These are phyloP conservation scores for Microplitis deprimator DNA, from an alignment of 2,888 invertebrate species.

Conservation along the genomic window DNA sequence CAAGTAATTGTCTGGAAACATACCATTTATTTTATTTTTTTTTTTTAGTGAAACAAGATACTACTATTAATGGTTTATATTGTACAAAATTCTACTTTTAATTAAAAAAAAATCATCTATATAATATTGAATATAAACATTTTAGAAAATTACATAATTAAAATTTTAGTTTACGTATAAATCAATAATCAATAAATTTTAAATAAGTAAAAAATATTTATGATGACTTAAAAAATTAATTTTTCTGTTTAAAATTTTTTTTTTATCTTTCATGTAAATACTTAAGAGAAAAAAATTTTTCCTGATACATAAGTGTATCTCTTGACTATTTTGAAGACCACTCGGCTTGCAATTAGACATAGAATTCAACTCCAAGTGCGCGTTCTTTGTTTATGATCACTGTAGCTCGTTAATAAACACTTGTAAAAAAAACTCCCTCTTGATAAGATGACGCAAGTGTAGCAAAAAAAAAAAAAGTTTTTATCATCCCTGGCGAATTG, in stretches of 20 bases:
- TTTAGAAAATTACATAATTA: too few relatives aligned
- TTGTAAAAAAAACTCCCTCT: conserved; percentile 20
- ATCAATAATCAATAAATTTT: neutral
- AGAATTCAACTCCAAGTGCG: neutral
- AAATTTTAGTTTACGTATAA: neutral
- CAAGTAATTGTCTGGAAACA: conserved; percentile 12
- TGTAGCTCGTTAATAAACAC: conserved; percentile 8
- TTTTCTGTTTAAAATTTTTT: neutral
- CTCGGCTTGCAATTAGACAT: conserved; percentile 4
- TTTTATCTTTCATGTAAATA: neutral
- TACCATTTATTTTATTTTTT: neutral
- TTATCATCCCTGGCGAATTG: neutral
- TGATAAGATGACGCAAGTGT: conserved; percentile 39
- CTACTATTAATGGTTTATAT: neutral
- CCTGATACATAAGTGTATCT: conserved; percentile 7
- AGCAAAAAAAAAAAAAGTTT: conserved; percentile 17
- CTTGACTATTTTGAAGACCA: neutral
- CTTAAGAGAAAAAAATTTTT: neutral
- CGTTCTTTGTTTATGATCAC: conserved; percentile 8
- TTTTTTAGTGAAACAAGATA: neutral
- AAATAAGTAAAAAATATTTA: neutral
- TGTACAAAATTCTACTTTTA: neutral
- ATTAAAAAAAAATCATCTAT: neutral
- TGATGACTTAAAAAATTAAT: neutral
- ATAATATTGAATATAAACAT: too few relatives aligned